phyloP scores from a whole-genome alignment of 2,113 vertebrate species.

The Carassius carassius region DNA sequence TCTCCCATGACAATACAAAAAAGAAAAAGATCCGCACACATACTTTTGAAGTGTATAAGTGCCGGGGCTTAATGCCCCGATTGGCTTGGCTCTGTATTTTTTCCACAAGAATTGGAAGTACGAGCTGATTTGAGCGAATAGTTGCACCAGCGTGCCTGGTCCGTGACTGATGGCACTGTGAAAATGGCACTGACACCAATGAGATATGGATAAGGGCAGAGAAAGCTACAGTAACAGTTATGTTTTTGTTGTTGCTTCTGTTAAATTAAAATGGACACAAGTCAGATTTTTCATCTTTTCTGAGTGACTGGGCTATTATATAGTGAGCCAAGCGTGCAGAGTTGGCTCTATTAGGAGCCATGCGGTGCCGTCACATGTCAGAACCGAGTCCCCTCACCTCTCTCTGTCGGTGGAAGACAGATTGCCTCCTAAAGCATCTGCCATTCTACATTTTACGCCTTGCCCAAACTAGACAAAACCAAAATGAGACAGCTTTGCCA shows the following conservation, averaged over 20 bases:
- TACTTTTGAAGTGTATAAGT: constrained; percentile 1
- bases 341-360: constrained; percentile 61
- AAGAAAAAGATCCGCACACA: neutral
- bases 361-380: constrained; percentile 54
- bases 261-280: constrained; percentile 64
- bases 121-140: constrained; percentile 39
- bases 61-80: constrained; percentile 40
- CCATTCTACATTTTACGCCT: constrained; percentile 55
- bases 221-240: constrained; percentile 45
- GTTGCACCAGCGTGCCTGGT: neutral
- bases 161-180: constrained; percentile 52
- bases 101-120: constrained; percentile 23
- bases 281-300: constrained; percentile 64
- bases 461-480: constrained; percentile 35
- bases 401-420: constrained; percentile 67
- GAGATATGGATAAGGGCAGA: constrained; percentile 33
- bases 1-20: neutral
- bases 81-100: constrained; percentile 40
- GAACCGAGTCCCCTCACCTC: constrained; percentile 42
- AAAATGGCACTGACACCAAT: constrained; percentile 53
- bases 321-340: constrained; percentile 50
- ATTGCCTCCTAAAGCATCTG: constrained; percentile 58
- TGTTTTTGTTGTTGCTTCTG: constrained; percentile 54
- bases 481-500: constrained; percentile 39
- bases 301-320: constrained; percentile 63